Percentiles rank a stretch among this genome's conserved stretches.
Evolutionary conservation across 1,140 invertebrate species (phyloP).

Genomic region (Drosophila carrolli): DNA sequence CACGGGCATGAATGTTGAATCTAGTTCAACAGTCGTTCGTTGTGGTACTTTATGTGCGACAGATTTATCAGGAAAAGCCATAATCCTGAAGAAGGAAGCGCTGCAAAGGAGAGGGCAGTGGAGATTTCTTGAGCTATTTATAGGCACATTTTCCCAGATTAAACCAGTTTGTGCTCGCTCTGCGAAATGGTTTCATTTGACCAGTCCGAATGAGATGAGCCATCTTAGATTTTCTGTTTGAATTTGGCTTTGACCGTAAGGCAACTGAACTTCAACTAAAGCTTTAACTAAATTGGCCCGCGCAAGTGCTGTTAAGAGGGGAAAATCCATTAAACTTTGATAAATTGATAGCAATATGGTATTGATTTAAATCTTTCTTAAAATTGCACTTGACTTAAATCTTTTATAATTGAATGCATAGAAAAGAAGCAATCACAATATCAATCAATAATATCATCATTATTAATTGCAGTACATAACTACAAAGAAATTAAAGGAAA

Average conservation of each 20-base stretch:
- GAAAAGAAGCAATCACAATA: too few species aligned
- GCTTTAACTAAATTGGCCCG: slow-evolving; percentile 19
- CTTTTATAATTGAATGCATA: neutral
- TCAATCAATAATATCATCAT: too few species aligned
- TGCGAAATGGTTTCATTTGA: slow-evolving; percentile 20
- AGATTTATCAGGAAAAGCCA: slow-evolving; percentile 58
- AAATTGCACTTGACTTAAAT: neutral
- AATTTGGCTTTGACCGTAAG: slow-evolving; percentile 23
- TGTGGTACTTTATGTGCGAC: slow-evolving; percentile 55
- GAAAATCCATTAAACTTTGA: slow-evolving; percentile 7
- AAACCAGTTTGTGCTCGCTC: slow-evolving; percentile 31
- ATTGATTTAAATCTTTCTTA: neutral
- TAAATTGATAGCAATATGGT: slow-evolving; percentile 1
- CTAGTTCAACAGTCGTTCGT: slow-evolving; percentile 48
- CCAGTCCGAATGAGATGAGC: slow-evolving; percentile 13
- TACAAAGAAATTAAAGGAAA: too few species aligned
- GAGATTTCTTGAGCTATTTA: slow-evolving; percentile 43
- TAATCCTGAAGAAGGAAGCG: slow-evolving; percentile 36
- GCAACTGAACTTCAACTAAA: slow-evolving; percentile 10
- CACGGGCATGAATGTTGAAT: slow-evolving; percentile 41
- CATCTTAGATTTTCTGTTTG: slow-evolving; percentile 43
- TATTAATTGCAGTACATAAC: too few species aligned
- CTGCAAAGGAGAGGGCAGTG: neutral
- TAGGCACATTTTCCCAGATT: slow-evolving; percentile 51
- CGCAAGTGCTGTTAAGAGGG: slow-evolving; percentile 1